Evolutionary conservation across 2,888 invertebrate genomes (phyloP).

Genomic region (Temnothorax ravouxi): DNA sequence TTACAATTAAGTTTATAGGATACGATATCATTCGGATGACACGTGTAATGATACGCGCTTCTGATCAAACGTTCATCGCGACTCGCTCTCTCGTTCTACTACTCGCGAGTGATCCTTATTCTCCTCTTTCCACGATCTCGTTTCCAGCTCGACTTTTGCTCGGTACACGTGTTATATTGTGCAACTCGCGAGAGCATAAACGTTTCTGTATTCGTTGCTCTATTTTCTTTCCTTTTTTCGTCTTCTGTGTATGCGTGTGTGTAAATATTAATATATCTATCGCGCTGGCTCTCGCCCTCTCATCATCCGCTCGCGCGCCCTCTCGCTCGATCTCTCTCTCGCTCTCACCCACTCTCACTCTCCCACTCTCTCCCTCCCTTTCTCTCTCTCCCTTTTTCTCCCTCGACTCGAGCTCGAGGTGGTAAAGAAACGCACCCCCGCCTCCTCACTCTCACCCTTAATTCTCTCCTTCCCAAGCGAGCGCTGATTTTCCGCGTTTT

Average conservation of each 20-base stretch:
- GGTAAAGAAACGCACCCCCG: slow-evolving; percentile 31
- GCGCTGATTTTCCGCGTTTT: not conserved
- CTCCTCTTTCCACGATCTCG: not conserved
- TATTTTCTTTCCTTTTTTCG: not conserved
- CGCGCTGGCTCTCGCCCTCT: slow-evolving; percentile 66
- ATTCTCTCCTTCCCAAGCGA: slow-evolving; percentile 20
- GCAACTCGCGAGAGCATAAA: slow-evolving; percentile 31
- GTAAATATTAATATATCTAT: slow-evolving; percentile 56
- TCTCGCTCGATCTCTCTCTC: slow-evolving; percentile 70
- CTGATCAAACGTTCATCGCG: slow-evolving; percentile 64
- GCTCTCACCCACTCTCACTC: slow-evolving; percentile 70
- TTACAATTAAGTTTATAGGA: slow-evolving; percentile 86
- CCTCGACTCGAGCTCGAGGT: slow-evolving; percentile 66
- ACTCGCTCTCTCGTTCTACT: slow-evolving; percentile 37
- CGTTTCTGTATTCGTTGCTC: not conserved
- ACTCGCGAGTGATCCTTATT: slow-evolving; percentile 50
- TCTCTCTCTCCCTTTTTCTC: slow-evolving; percentile 50
- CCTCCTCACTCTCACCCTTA: slow-evolving; percentile 13
- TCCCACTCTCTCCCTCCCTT: slow-evolving; percentile 69
- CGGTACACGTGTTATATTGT: not conserved
- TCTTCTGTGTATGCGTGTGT: slow-evolving; percentile 33
- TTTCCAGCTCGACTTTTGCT: not conserved
- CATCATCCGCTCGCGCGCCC: slow-evolving; percentile 70
- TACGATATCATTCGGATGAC: slow-evolving; percentile 85
- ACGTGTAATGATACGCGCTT: slow-evolving; percentile 73